Conservation (phyloP, 2,797 vertebrate species). For the Platyrinchus mystaceus region DNA sequence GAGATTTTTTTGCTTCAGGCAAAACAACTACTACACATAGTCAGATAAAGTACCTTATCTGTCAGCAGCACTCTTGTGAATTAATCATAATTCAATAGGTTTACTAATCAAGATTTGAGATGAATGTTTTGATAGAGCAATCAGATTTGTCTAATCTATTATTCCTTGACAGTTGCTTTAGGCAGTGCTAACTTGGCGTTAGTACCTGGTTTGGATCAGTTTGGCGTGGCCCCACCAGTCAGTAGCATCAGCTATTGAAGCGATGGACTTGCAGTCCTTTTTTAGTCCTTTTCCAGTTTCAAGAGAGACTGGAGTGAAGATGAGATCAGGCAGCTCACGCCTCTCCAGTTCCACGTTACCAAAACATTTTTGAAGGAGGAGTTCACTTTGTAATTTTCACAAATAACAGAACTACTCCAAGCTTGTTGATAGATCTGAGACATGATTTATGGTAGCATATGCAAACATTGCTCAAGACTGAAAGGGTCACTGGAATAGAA, state of each 20-base stretch:
- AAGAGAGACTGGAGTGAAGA: not conserved
- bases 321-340: not conserved
- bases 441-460: conserved; percentile 78
- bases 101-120: conserved; percentile 93
- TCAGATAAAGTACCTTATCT: conserved; percentile 89
- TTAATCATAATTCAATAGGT: conserved; percentile 92
- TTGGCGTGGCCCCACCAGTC: conserved; percentile 15
- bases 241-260: not conserved
- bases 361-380: conserved; percentile 7
- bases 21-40: conserved; percentile 70
- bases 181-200: conserved; percentile 80
- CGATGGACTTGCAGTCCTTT: not conserved
- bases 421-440: conserved; percentile 79
- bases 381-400: conserved; percentile 61
- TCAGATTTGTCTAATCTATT: conserved; percentile 90
- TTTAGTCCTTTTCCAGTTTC: not conserved
- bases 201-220: conserved; percentile 73
- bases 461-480: conserved; percentile 73
- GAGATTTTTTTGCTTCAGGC: conserved; percentile 78
- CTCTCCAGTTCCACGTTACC: not conserved
- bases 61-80: conserved; percentile 85
- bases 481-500: conserved; percentile 77
- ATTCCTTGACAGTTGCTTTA: conserved; percentile 84
- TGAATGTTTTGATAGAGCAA: conserved; percentile 92
- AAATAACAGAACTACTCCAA: conserved; percentile 60